Conservation (phyloP, 2,113 vertebrate genomes). For the Phoxinus phoxinus region DNA sequence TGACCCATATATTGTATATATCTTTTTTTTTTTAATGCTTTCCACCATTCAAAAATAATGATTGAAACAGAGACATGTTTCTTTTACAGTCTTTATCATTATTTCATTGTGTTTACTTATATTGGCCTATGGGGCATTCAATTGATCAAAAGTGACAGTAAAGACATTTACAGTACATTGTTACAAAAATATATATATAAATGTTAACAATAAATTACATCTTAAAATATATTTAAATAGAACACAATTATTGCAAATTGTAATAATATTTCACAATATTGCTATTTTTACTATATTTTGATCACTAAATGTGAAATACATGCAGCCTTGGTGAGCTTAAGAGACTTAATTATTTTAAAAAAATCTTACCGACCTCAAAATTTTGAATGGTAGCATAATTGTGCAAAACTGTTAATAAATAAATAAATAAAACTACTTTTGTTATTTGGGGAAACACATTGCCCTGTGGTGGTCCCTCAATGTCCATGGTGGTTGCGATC, state of each 20-base stretch:
- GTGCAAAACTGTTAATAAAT: not conserved
- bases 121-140: not conserved
- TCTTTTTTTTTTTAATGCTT: not conserved
- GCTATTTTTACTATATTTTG: too few relatives aligned
- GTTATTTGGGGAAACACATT: not conserved
- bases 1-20: too few relatives aligned
- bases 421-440: not conserved
- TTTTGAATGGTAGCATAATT: too few relatives aligned
- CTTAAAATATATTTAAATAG: too few relatives aligned
- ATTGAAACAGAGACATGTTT: not conserved
- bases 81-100: not conserved
- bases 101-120: not conserved
- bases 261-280: too few relatives aligned
- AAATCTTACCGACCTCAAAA: too few relatives aligned
- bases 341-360: too few relatives aligned
- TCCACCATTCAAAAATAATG: not conserved
- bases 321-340: too few relatives aligned
- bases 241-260: too few relatives aligned
- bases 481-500: not conserved
- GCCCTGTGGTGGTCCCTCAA: not conserved
- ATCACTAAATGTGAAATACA: too few relatives aligned
- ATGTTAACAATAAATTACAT: too few relatives aligned
- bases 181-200: not conserved
- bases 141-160: not conserved
- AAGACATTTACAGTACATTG: not conserved